These are phyloP conservation scores for Bovichtus diacanthus DNA, from an alignment of 2,797 vertebrate genomes.

Conservation along the genomic window DNA sequence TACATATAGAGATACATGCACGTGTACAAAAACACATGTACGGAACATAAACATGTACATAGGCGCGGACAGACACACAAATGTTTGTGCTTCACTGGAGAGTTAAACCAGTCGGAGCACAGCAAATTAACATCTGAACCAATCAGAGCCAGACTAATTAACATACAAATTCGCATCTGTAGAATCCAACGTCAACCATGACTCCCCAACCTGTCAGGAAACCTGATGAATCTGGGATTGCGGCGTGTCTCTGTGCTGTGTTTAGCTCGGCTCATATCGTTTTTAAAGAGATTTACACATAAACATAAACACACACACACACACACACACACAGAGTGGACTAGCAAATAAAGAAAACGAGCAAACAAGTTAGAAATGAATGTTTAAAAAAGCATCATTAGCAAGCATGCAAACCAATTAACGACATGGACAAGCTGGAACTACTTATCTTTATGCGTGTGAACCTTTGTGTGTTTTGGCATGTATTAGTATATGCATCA, in stretches of 20 bases:
- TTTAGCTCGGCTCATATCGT: slow-evolving; percentile 28
- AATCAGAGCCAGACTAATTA: slow-evolving; percentile 62
- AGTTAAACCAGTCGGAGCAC: slow-evolving; percentile 54
- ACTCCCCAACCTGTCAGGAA: slow-evolving; percentile 57
- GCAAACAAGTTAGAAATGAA: slow-evolving; percentile 16
- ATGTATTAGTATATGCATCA: not conserved
- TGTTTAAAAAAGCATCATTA: slow-evolving; percentile 2
- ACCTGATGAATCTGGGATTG: slow-evolving; percentile 26
- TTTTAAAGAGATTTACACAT: slow-evolving; percentile 19
- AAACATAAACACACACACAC: no score
- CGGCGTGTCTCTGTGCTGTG: not conserved
- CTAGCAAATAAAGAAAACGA: slow-evolving; percentile 39
- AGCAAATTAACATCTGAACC: slow-evolving; percentile 65
- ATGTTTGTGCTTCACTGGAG: slow-evolving; percentile 47
- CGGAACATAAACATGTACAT: slow-evolving; percentile 4
- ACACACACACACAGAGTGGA: slow-evolving; percentile 22
- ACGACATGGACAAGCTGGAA: slow-evolving; percentile 15
- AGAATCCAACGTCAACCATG: slow-evolving; percentile 54
- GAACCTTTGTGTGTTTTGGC: not conserved
- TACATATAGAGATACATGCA: slow-evolving; percentile 13
- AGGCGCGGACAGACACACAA: slow-evolving; percentile 10
- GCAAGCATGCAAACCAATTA: slow-evolving; percentile 53
- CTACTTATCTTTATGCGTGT: not conserved
- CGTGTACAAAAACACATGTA: slow-evolving; percentile 10
- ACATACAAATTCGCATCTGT: slow-evolving; percentile 64